These are phyloP conservation scores for Cinclus mexicanus DNA, from an alignment of 2,113 vertebrate species.

Conservation along the genomic window DNA sequence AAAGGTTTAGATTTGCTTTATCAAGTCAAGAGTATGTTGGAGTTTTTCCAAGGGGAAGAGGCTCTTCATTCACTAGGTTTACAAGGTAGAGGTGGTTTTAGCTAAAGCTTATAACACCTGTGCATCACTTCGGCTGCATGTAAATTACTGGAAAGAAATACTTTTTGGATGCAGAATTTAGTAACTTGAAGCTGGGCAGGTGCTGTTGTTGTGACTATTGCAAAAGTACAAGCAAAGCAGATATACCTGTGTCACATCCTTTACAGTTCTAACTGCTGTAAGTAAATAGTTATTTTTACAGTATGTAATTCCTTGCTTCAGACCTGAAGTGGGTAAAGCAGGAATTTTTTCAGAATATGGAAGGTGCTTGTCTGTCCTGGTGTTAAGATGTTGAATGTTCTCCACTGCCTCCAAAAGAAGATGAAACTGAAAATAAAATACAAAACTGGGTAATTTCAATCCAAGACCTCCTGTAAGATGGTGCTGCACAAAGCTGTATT, in stretches of 20 bases:
- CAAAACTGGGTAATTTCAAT: not conserved
- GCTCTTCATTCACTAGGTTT: not conserved
- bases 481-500: not conserved
- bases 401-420: conserved; percentile 9
- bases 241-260: not conserved
- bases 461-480: not conserved
- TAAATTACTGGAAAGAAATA: not conserved
- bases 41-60: conserved; percentile 50
- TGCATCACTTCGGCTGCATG: not conserved
- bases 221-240: not conserved
- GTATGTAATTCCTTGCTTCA: not conserved
- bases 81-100: not conserved
- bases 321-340: not conserved
- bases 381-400: not conserved
- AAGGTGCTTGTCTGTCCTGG: not conserved
- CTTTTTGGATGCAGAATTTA: not conserved
- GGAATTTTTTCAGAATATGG: not conserved
- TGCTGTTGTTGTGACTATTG: not conserved
- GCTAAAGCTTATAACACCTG: not conserved
- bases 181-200: not conserved
- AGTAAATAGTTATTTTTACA: not conserved
- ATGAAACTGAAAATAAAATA: conserved; percentile 24
- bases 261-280: not conserved
- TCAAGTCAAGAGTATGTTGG: conserved; percentile 71
- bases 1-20: conserved; percentile 81